phyloP scores from a whole-genome alignment of 1,140 invertebrate species.

The Chlorops oryzae region DNA sequence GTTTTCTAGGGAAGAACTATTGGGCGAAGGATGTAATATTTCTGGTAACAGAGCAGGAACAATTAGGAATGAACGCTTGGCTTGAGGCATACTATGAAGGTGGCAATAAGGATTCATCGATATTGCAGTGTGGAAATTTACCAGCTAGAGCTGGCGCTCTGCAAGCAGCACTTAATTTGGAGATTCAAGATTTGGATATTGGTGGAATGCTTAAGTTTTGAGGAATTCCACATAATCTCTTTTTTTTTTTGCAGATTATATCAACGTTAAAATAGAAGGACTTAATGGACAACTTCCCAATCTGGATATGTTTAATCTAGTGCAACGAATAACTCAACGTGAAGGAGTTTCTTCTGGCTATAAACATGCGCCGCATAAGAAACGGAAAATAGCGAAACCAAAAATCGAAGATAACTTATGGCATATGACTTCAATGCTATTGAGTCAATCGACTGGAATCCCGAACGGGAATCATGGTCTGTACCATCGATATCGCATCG shows the following conservation, averaged over 20 bases:
- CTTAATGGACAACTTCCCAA: constrained; percentile 96
- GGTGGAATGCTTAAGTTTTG: no score
- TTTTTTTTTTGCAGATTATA: constrained; percentile 49
- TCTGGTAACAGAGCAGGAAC: constrained; percentile 88
- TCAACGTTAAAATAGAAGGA: constrained; percentile 82
- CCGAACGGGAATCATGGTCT: constrained; percentile 93
- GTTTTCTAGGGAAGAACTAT: constrained; percentile 78
- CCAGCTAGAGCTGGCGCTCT: constrained; percentile 81
- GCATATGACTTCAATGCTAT: constrained; percentile 60
- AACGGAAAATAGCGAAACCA: constrained; percentile 24
- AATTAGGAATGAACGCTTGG: constrained; percentile 94
- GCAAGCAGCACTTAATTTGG: constrained; percentile 87
- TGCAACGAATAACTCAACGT: constrained; percentile 78
- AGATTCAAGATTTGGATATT: constrained; percentile 73
- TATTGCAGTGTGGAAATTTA: constrained; percentile 65
- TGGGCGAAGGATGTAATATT: constrained; percentile 98
- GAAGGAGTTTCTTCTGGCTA: constrained; percentile 62
- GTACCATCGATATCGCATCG: constrained; percentile 88
- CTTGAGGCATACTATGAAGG: constrained; percentile 87
- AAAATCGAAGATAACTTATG: constrained; percentile 34
- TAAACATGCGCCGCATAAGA: constrained; percentile 46
- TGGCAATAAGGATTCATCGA: constrained; percentile 47
- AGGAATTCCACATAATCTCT: not conserved
- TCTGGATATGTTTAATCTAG: constrained; percentile 91
- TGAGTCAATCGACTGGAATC: constrained; percentile 77